Evolutionary conservation across 2,888 invertebrate genomes (phyloP), one percentile per base, ranked within the genome.

Genomic region (Brassicogethes aeneus): DNA sequence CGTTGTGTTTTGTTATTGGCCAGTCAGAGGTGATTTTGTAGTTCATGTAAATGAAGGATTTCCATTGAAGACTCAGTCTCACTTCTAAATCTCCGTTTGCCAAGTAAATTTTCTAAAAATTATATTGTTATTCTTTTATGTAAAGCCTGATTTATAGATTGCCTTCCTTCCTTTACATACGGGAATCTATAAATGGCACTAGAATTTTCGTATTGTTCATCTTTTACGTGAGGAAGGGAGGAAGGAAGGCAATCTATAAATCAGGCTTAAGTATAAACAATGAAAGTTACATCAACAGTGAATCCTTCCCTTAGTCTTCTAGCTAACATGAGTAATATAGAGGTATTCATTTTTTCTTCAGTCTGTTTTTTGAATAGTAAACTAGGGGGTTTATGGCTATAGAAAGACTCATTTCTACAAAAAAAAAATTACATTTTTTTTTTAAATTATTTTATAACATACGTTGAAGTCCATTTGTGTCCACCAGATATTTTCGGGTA

Each of bases 261-360:
- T n/a, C n/a, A n/a, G n/a, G n/a, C n/a, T n/a, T n/a, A n/a, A n/a
- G n/a, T n/a, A n/a, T n/a, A n/a, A n/a, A n/a, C n/a, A n/a, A n/a
- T n/a, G n/a, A n/a, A n/a, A n/a, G n/a, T 60, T 67, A 73, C 75
- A 59, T 76, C 78, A 45, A 84, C 71, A 31, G 77, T 75, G 64
- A 83, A 88, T 17, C 88, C 88, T 67, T 87, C 87, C 33, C 85
- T 69, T 46, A 88, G 70, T 44, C 87, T 70, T 52, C 85, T 79
- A 37, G 83, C 81, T 43, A 88, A 65, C 36, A 87, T 69, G 55
- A 79, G 76, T 48, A 75, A 71, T 44, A 85, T 66, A 39, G 74
- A 72, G 44, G 80, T 72, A 48, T 70, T 76, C 13, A 76, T 72
- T 60, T 79, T 78, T 47, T 76, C 75, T 53, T 82, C 80, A 46